Evolutionary conservation across 2,888 invertebrate genomes (phyloP).

Genomic region (Epirrhoe tristata): DNA sequence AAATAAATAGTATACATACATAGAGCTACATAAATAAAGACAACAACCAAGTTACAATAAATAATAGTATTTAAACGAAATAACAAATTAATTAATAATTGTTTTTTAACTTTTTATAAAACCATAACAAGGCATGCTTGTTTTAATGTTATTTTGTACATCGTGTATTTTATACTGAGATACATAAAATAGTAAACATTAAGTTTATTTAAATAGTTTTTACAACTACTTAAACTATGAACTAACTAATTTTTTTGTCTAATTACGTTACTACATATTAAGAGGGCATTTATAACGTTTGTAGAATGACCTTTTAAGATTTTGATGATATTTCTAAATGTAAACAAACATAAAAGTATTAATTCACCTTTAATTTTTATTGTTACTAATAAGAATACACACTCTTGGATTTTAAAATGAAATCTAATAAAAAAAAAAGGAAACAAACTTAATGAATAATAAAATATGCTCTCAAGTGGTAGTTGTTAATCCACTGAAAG

Average conservation of each 20-base stretch:
- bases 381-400: neutral
- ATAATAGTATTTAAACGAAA: constrained; percentile 20
- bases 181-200: constrained; percentile 53
- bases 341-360: neutral
- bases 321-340: neutral
- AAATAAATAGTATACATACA: constrained; percentile 22
- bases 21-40: constrained; percentile 33
- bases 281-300: neutral
- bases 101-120: constrained; percentile 20
- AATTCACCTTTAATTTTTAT: neutral
- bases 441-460: constrained; percentile 56
- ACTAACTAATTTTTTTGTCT: neutral
- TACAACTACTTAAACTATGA: neutral
- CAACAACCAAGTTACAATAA: constrained; percentile 38
- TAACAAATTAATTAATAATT: constrained; percentile 13
- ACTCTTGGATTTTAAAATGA: neutral
- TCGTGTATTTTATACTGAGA: constrained; percentile 27
- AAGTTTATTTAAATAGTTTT: constrained; percentile 42
- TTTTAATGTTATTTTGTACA: constrained; percentile 36
- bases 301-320: neutral
- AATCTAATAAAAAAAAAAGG: neutral
- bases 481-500: constrained; percentile 56
- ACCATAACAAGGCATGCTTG: constrained; percentile 45
- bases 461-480: constrained; percentile 51
- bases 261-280: neutral